Percentiles rank a stretch among this genome's conserved stretches.
Conservation (phyloP, 1,140 invertebrate genomes). For the Oedothorax gibbosus region DNA sequence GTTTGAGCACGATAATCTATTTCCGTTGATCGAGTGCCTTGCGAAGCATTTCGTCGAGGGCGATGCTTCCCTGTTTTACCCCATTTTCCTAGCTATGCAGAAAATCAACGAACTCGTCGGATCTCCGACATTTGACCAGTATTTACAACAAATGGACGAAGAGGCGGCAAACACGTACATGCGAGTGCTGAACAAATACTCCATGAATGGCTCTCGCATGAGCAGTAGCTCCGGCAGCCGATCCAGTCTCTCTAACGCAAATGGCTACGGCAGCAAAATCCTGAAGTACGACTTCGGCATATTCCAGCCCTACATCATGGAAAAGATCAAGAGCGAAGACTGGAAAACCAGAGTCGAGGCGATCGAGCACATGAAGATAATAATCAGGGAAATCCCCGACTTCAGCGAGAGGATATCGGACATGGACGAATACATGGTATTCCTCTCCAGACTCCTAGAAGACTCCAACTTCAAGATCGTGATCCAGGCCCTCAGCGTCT, state of each 20-base stretch:
- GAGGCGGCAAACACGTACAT: slow-evolving; percentile 54
- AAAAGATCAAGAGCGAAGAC: slow-evolving; percentile 68
- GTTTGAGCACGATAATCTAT: slow-evolving; percentile 63
- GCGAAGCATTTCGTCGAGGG: slow-evolving; percentile 62
- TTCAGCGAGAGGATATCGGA: slow-evolving; percentile 54
- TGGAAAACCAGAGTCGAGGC: slow-evolving; percentile 74
- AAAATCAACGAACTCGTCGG: slow-evolving; percentile 63
- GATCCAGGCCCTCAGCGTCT: slow-evolving; percentile 51
- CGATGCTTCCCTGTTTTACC: slow-evolving; percentile 63
- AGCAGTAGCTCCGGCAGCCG: slow-evolving; percentile 55
- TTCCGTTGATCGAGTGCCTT: slow-evolving; percentile 61
- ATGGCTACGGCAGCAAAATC: slow-evolving; percentile 33
- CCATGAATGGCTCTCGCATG: slow-evolving; percentile 34
- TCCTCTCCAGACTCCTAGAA: slow-evolving; percentile 52
- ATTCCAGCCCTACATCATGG: slow-evolving; percentile 51
- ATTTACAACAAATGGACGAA: slow-evolving; percentile 58
- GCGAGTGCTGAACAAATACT: slow-evolving; percentile 49
- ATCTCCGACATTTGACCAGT: slow-evolving; percentile 32
- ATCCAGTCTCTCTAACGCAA: slow-evolving; percentile 44
- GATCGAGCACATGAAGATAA: slow-evolving; percentile 71
- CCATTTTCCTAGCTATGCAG: slow-evolving; percentile 64
- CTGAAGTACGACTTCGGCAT: slow-evolving; percentile 57
- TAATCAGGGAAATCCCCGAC: slow-evolving; percentile 46
- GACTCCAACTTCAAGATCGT: slow-evolving; percentile 59
- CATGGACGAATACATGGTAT: slow-evolving; percentile 56